Conservation (phyloP, 1,140 invertebrate species). For the Drosophila ogumai region DNA sequence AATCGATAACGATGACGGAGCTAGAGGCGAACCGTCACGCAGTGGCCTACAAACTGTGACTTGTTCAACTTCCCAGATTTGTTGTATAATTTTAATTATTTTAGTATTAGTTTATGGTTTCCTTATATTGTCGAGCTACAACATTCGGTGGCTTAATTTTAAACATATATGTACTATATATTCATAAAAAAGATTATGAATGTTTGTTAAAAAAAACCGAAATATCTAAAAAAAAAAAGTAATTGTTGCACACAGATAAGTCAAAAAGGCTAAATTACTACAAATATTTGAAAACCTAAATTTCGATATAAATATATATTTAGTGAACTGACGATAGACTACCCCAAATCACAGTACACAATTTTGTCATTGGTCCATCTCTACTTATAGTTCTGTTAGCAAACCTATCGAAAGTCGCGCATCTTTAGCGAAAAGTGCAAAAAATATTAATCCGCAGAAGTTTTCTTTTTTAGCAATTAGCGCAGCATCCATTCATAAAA, state of each 20-base stretch:
- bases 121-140: no score
- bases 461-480: constrained; percentile 49
- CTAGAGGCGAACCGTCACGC: background rate
- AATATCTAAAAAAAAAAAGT: no score
- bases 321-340: background rate
- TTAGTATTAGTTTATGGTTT: background rate
- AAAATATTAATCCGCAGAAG: constrained; percentile 24
- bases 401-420: constrained; percentile 31
- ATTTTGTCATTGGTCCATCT: constrained; percentile 7
- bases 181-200: no score
- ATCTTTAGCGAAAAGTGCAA: constrained; percentile 54
- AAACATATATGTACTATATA: no score
- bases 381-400: background rate
- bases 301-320: no score
- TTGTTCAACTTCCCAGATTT: background rate
- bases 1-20: constrained; percentile 32
- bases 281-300: no score
- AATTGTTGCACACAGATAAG: no score
- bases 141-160: no score
- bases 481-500: constrained; percentile 13
- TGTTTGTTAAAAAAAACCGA: no score
- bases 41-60: background rate
- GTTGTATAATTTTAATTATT: background rate
- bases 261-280: no score
- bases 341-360: no score